Evolutionary conservation across 2,797 vertebrate species (phyloP).

Genomic region (Numenius phaeopus): DNA sequence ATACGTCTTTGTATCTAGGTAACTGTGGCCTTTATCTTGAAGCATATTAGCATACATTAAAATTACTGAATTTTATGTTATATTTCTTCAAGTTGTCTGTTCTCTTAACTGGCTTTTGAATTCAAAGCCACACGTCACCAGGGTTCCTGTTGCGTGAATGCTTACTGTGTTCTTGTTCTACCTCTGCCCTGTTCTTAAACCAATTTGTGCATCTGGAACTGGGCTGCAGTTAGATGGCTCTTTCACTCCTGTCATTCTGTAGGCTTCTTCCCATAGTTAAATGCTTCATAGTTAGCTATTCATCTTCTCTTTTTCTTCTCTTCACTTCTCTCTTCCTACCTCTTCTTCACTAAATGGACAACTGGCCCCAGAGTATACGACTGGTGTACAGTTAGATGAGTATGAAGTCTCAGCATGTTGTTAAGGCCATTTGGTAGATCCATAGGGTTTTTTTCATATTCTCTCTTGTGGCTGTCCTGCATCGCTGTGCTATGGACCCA

Average conservation of each 20-base stretch:
- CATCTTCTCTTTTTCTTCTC: neutral
- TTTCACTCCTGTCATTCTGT: neutral
- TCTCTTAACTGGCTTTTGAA: slow-evolving; percentile 7
- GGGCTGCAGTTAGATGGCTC: neutral
- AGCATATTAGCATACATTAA: neutral
- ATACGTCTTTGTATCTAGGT: neutral
- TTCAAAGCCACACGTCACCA: neutral
- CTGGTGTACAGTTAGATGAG: neutral
- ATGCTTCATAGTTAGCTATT: neutral
- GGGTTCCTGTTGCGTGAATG: neutral
- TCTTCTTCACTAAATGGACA: neutral
- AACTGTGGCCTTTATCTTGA: slow-evolving; percentile 20
- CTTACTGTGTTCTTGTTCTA: neutral
- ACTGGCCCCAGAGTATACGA: neutral
- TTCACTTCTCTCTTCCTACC: neutral
- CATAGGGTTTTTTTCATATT: neutral
- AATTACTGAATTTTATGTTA: neutral
- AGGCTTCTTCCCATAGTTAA: neutral
- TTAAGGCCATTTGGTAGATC: neutral
- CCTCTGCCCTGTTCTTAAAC: neutral
- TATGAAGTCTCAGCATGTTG: neutral
- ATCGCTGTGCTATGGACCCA: neutral
- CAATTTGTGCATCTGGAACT: neutral
- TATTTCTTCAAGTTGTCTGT: neutral
- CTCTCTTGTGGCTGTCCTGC: neutral